Evolutionary conservation across 2,113 vertebrate species (phyloP), one percentile per base, ranked within the genome.

Genomic region (Opisthocomus hoazin): DNA sequence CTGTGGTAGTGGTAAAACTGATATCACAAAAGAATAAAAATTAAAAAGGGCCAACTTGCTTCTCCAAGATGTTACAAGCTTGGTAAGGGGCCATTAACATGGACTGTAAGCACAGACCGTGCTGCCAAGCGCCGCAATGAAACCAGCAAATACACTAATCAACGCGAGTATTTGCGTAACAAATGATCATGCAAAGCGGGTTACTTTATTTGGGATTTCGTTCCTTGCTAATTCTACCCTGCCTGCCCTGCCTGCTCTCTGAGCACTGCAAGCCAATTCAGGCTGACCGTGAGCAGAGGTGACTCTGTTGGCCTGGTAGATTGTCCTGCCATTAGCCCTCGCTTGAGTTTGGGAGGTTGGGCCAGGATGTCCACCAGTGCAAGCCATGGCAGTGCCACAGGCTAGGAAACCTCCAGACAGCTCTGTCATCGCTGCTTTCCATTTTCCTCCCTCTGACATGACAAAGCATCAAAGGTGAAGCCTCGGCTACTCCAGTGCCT

Each of bases 151-250:
- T 80, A 56, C 56, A 45, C 46, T 86, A 50, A 93, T n/a, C 58
- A 64, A 69, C 27, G n/a, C 3, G 4, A 92, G 58, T 64, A 94
- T 95, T 96, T 96, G 84, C 51, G 88, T 94, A 93, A 81, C 81
- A 96, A 89, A 80, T 53, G 29, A 75, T 43, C 56, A 58, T 90
- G 58, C 48, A 79, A 86, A 95, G 71, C 24, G 10, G 12, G 36
- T 84, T 85, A 32, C 34, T 93, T 92, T 83, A 65, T 66, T 74
- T 56, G 60, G 57, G n/a, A 29, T 69, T 92, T 82, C 71, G 32
- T 58, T 84, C 61, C 61, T 76, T 69, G 24, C 18, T 80, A 68
- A 50, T 53, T 80, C 19, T 71, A 6, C 50, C 48, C 18, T 3
- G 15, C 6, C 46, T 53, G n/a, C 37, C 41, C 37, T 87, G 24